A percentile compares a stretch with the other conserved stretches of the same genome.
Conservation (phyloP, 2,797 vertebrate genomes). For the Heliangelus exortis region DNA sequence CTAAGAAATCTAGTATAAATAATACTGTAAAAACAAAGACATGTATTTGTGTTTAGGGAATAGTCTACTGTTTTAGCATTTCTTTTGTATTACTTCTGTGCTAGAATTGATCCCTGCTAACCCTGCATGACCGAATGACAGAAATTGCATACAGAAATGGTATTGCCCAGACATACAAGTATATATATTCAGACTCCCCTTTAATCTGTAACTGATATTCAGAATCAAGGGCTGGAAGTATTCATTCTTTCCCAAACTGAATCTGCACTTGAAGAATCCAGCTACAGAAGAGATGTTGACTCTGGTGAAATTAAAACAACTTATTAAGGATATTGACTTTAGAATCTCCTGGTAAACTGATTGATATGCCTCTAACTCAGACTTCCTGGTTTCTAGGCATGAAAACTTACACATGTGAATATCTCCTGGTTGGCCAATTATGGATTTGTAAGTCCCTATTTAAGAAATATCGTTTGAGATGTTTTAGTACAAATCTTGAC, state of each 20-base stretch:
- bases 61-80: rapidly evolving
- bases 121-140: background rate
- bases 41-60: background rate
- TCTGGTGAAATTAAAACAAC: background rate
- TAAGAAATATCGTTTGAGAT: background rate
- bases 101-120: background rate
- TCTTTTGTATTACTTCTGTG: background rate
- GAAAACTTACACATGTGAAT: background rate
- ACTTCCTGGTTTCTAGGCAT: background rate
- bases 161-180: background rate
- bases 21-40: background rate
- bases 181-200: background rate
- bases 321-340: background rate
- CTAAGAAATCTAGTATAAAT: background rate
- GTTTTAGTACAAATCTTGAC: background rate
- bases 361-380: background rate
- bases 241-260: background rate
- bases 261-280: background rate
- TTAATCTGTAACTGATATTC: background rate
- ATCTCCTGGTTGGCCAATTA: background rate
- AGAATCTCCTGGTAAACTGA: background rate
- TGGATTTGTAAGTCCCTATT: background rate
- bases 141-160: background rate
- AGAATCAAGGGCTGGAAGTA: background rate
- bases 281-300: background rate